A percentile compares a stretch with the other conserved stretches of the same genome.
These are phyloP conservation scores for Gnathonemus longibarbis DNA, from an alignment of 2,113 vertebrate species.

Conservation along the genomic window DNA sequence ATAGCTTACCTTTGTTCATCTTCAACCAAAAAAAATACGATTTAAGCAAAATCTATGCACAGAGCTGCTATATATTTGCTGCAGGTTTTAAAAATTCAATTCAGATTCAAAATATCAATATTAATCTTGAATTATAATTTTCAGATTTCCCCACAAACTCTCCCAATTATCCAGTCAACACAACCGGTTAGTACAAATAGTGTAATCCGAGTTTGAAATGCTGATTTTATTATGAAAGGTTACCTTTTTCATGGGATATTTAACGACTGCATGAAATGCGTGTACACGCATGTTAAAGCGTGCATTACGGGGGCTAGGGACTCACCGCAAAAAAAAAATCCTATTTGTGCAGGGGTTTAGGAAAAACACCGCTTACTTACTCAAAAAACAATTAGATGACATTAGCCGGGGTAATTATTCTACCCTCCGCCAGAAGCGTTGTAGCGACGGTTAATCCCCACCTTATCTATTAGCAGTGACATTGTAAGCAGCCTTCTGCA, in stretches of 20 bases:
- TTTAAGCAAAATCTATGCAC: not conserved
- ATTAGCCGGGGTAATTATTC: slow-evolving; percentile 46
- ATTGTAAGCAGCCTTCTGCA: slow-evolving; percentile 31
- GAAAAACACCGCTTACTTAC: slow-evolving; percentile 33
- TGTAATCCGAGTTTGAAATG: not conserved
- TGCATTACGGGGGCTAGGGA: not conserved
- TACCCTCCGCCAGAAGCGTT: slow-evolving; percentile 30
- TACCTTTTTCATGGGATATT: not conserved
- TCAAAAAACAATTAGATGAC: slow-evolving; percentile 52
- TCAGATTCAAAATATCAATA: not conserved
- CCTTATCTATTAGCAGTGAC: slow-evolving; percentile 48
- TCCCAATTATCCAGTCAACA: not conserved
- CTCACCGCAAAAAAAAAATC: not conserved
- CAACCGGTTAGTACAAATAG: not conserved
- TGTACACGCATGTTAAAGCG: not conserved
- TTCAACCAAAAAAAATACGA: not conserved
- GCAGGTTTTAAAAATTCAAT: not conserved
- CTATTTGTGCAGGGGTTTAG: slow-evolving; percentile 18
- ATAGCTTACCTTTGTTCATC: not conserved
- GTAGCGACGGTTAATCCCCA: slow-evolving; percentile 41
- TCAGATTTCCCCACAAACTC: not conserved
- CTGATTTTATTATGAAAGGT: not conserved
- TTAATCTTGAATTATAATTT: not conserved
- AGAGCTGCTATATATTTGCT: not conserved
- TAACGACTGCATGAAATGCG: not conserved